Conservation (phyloP, 1,140 invertebrate genomes). For the Cotesia vestalis region DNA sequence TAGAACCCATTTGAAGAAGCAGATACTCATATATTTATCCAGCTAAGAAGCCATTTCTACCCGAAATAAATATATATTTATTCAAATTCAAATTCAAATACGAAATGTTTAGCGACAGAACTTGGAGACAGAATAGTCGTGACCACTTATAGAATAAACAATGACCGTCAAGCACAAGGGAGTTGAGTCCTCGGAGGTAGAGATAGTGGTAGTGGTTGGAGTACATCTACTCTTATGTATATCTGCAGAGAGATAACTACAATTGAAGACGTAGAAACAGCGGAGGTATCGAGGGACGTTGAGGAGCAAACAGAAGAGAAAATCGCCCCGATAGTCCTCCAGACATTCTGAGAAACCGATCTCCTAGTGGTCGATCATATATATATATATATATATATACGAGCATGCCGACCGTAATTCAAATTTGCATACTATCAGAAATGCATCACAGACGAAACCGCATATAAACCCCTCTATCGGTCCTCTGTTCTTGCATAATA, state of each 20-base stretch:
- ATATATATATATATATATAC: too few relatives aligned
- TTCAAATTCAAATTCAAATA: too few relatives aligned
- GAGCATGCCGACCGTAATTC: constrained; percentile 39
- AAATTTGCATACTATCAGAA: constrained; percentile 53
- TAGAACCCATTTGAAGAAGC: too few relatives aligned
- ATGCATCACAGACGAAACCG: constrained; percentile 48
- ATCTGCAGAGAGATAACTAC: background rate
- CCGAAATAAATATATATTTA: too few relatives aligned
- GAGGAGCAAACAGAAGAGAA: background rate
- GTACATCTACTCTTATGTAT: too few relatives aligned
- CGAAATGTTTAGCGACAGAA: too few relatives aligned
- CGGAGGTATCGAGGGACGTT: background rate
- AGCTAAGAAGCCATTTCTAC: too few relatives aligned
- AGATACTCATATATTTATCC: too few relatives aligned
- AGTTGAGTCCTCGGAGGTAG: background rate
- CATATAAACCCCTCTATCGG: constrained; percentile 30
- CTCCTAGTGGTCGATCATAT: constrained; percentile 16
- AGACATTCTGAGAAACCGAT: constrained; percentile 9
- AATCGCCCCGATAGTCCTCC: background rate
- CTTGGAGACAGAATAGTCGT: background rate
- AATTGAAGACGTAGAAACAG: constrained; percentile 3
- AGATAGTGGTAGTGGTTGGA: background rate
- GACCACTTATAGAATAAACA: constrained; percentile 18
- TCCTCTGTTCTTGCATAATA: constrained; percentile 34
- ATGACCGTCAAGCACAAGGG: constrained; percentile 2